Base-by-base conservation (phyloP, 2,888 invertebrate genomes). In the Liposcelis brunnea region DNA sequence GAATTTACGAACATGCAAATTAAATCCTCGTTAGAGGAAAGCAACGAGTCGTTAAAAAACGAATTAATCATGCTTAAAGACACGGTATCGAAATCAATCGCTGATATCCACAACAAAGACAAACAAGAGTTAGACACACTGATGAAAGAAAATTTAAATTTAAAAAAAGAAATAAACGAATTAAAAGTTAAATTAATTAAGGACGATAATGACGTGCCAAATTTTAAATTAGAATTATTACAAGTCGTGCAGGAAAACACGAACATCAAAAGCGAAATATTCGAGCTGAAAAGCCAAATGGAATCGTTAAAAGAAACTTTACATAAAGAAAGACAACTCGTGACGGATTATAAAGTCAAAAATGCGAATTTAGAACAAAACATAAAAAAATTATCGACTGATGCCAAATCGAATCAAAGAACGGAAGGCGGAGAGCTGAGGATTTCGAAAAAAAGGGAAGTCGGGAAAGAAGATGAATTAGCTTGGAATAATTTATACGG, bases 101-200 rank as follows among this genome's bases (percentile, higher is more conserved):
- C 16, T 32, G 43, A 21, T 43, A 26, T 15, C n/a, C 31, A 14
- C 2, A 16, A 14, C 26, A 42, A 42, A 42, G 31, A 31, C 11
- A 10, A 26, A 26, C 42, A 42, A 26, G 26, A 42, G 10, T n/a
- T 43, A 15, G 43, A 34, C 8, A 19, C 15, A 11, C 32, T 43
- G 12, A 19, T n/a, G 12, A 31, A 34, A 19, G 45, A 36, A 21
- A 45, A 16, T 10, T 19, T 19, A 10, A 40, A 21, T 4, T 37
- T 38, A 12, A 48, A 44, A 18, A 44, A 42, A 18, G 47, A 48
- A 18, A 18, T 46, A 18, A 38, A 40, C 33, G 47, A 37, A 12
- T 5, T 47, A 33, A 44, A 44, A 33, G 4, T 16, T 12, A 16
- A 44, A 11, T 26, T 33, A 12, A 31, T 10, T 10, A 32, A 47